Conservation (phyloP, 2,797 vertebrate species). For the Lithobates pipiens region DNA sequence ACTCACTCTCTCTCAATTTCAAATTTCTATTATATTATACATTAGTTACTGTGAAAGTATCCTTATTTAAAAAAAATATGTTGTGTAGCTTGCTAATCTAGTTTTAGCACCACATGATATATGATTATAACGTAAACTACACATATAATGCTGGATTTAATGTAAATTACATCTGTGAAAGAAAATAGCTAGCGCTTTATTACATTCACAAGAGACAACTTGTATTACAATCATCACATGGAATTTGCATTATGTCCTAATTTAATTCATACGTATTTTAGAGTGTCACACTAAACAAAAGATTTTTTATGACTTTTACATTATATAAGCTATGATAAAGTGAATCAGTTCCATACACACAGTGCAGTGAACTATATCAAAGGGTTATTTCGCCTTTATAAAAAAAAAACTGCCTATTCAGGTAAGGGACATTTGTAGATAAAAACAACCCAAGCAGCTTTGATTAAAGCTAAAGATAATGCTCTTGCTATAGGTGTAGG, state of each 20-base stretch:
- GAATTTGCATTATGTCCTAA: constrained; percentile 18
- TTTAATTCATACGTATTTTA: neutral
- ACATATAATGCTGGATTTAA: constrained; percentile 3
- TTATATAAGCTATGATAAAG: neutral
- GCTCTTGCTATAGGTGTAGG: too few relatives aligned
- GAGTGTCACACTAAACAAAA: neutral
- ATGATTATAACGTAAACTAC: neutral
- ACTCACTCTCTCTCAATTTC: too few relatives aligned
- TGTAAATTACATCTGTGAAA: constrained; percentile 2
- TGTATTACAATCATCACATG: constrained; percentile 8
- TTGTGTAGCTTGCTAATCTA: neutral
- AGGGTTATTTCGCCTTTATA: too few relatives aligned
- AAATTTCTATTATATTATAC: too few relatives aligned
- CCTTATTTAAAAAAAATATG: too few relatives aligned
- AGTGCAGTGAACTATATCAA: too few relatives aligned
- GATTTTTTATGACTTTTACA: neutral
- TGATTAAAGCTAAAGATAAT: too few relatives aligned
- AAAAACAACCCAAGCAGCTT: too few relatives aligned
- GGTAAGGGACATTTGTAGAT: too few relatives aligned
- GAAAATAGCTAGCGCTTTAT: neutral
- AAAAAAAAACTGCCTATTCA: too few relatives aligned
- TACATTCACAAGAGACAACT: constrained; percentile 5
- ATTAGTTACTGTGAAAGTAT: too few relatives aligned
- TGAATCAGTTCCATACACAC: too few relatives aligned
- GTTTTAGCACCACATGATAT: neutral